Evolutionary conservation across 2,113 vertebrate species (phyloP).

Genomic region (Psophia crepitans): DNA sequence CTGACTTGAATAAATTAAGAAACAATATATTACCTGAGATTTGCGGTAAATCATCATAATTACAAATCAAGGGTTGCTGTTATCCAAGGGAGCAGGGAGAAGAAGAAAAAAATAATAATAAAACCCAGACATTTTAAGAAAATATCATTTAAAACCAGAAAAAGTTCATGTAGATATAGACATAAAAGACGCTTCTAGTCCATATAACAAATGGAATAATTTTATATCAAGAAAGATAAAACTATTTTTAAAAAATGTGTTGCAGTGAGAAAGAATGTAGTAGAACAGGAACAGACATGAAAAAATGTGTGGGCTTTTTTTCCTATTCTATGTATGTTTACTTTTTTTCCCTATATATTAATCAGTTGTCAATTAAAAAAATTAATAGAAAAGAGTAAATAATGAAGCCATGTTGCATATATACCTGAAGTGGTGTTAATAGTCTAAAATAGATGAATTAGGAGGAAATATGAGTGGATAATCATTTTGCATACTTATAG

Average conservation of each 20-base stretch:
- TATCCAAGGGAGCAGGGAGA: not conserved
- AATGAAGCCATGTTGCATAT: not conserved
- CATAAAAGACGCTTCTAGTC: not conserved
- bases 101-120: not conserved
- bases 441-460: not conserved
- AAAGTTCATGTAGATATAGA: not conserved
- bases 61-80: not conserved
- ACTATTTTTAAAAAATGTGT: not conserved
- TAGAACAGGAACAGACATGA: not conserved
- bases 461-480: not conserved
- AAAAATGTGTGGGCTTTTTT: accelerated
- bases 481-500: not conserved
- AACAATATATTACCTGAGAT: not conserved
- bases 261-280: not conserved
- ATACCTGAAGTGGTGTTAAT: not conserved
- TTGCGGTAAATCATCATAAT: not conserved
- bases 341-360: not conserved
- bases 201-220: not conserved
- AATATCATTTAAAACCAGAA: not conserved
- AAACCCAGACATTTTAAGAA: not conserved
- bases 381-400: not conserved
- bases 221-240: not conserved
- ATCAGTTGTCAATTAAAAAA: not conserved
- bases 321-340: not conserved
- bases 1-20: not conserved